phyloP scores from a whole-genome alignment of 2,888 invertebrate species.

The Belgica antarctica region DNA sequence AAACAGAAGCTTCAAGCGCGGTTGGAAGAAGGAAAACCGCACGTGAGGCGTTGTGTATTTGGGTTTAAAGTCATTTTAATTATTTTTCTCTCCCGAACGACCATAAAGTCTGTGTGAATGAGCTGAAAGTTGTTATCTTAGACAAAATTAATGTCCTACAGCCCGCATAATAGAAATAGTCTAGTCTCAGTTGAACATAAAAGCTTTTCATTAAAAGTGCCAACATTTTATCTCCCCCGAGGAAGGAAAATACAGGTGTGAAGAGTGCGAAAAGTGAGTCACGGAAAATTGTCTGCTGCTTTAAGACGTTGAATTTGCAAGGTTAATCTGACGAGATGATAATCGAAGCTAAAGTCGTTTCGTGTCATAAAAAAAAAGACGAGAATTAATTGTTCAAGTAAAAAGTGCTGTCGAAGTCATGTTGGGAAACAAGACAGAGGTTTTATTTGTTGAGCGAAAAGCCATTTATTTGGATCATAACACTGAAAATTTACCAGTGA shows the following conservation, averaged over 20 bases:
- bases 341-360: no score
- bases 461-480: not conserved
- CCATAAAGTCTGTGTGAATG: not conserved
- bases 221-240: no score
- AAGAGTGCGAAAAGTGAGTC: no score
- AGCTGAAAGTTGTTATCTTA: not conserved
- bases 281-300: no score
- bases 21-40: not conserved
- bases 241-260: no score
- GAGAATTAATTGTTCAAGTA: not conserved
- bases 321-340: no score
- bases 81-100: not conserved
- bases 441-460: not conserved
- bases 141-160: not conserved
- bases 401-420: not conserved
- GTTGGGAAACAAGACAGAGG: not conserved
- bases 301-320: no score
- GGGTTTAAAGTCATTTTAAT: not conserved
- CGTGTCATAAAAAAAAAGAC: not conserved
- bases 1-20: no score
- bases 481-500: no score
- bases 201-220: no score
- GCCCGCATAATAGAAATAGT: not conserved
- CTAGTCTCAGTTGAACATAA: no score
- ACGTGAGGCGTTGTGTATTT: not conserved